Percentiles rank a stretch among this genome's conserved stretches.
These are phyloP conservation scores for Meta bourneti DNA, from an alignment of 2,888 invertebrate genomes.

Conservation along the genomic window DNA sequence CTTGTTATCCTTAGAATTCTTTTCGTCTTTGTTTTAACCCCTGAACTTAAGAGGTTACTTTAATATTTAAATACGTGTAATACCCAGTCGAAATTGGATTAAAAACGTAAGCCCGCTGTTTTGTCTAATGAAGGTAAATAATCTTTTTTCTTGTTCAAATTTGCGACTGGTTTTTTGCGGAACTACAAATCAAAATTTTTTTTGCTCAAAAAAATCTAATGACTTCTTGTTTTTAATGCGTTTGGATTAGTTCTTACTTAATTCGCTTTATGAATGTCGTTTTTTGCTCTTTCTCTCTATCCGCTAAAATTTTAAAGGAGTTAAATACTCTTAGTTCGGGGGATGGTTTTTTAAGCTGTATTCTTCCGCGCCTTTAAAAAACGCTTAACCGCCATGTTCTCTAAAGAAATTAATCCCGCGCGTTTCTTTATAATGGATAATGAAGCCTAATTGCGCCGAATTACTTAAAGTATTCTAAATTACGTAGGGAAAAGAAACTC, in stretches of 20 bases:
- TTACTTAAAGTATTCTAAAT: conserved; percentile 70
- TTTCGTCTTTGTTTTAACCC: conserved; percentile 59
- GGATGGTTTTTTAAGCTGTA: conserved; percentile 45
- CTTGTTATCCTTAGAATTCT: conserved; percentile 63
- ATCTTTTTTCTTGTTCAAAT: conserved; percentile 40
- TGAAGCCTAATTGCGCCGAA: conserved; percentile 73
- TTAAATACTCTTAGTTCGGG: conserved; percentile 69
- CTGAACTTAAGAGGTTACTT: conserved; percentile 74
- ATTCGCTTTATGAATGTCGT: conserved; percentile 66
- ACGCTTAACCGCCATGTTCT: conserved; percentile 72
- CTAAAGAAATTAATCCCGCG: conserved; percentile 70
- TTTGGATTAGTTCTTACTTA: conserved; percentile 73
- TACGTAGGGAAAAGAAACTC: conserved; percentile 46
- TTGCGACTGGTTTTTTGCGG: conserved; percentile 36
- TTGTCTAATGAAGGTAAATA: conserved; percentile 74
- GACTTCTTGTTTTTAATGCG: conserved; percentile 74
- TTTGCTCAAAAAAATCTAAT: conserved; percentile 60
- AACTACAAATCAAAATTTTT: conserved; percentile 73
- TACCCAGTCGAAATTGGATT: conserved; percentile 75
- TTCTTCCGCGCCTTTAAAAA: conserved; percentile 65
- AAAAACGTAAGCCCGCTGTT: conserved; percentile 71
- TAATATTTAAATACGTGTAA: conserved; percentile 77
- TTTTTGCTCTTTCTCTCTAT: conserved; percentile 1
- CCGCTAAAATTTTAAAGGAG: conserved; percentile 57
- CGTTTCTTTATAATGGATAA: conserved; percentile 66